phyloP scores from a whole-genome alignment of 2,113 vertebrate genomes.

The Neodontobutis hainanensis region DNA sequence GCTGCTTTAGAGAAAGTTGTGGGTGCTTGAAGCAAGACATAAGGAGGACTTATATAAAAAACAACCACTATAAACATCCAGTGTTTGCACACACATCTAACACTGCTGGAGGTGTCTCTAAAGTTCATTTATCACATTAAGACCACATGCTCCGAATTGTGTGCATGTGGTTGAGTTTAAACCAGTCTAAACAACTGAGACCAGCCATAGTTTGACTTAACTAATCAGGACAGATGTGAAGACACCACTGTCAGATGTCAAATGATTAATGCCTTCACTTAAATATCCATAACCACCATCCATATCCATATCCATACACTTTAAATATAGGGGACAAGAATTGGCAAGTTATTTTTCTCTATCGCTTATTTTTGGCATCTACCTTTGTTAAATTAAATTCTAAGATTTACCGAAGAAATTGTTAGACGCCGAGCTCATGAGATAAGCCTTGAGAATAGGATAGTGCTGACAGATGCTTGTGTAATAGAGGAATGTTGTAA shows the following conservation, averaged over 20 bases:
- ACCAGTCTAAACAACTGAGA: neutral
- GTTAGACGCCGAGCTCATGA: slow-evolving; percentile 11
- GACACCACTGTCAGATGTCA: slow-evolving; percentile 1
- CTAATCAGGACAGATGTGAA: slow-evolving; percentile 1
- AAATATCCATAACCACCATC: neutral
- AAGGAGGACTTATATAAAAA: too few species aligned
- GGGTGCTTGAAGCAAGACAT: too few species aligned
- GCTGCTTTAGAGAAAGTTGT: too few species aligned
- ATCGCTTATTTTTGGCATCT: neutral
- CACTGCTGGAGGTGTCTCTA: neutral
- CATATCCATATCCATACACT: neutral
- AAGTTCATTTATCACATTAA: neutral
- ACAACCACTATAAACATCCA: too few species aligned
- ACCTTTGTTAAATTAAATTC: neutral
- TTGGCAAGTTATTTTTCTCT: neutral
- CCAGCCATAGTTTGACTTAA: neutral
- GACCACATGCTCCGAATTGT: neutral
- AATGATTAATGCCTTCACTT: slow-evolving; percentile 8
- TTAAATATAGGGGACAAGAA: neutral
- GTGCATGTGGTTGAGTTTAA: neutral
- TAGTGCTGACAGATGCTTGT: slow-evolving; percentile 62
- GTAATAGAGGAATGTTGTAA: slow-evolving; percentile 25
- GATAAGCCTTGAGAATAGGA: slow-evolving; percentile 35
- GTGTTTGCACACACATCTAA: neutral
- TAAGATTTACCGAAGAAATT: slow-evolving; percentile 6